phyloP scores from a whole-genome alignment of 1,140 invertebrate genomes.

The Conus betulinus region DNA sequence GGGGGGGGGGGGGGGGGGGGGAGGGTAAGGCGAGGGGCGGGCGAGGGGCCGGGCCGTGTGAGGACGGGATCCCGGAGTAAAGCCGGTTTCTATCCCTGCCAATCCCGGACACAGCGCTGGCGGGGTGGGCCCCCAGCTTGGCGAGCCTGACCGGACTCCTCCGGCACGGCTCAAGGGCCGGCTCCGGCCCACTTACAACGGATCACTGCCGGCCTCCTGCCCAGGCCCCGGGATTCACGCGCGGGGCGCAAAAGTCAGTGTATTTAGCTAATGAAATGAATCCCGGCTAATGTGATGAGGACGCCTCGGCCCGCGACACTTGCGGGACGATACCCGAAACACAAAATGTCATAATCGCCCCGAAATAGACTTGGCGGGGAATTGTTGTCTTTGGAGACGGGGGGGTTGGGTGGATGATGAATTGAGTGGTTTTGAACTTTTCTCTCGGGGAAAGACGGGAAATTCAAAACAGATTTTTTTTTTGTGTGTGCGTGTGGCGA shows the following conservation, averaged over 20 bases:
- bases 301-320: not conserved
- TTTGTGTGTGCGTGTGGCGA: not conserved
- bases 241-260: constrained; percentile 4
- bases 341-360: not conserved
- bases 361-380: not conserved
- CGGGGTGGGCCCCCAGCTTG: not conserved
- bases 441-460: too few relatives aligned
- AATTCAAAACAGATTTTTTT: not conserved
- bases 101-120: not conserved
- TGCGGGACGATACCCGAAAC: not conserved
- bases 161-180: not conserved
- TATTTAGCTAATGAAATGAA: constrained; percentile 12
- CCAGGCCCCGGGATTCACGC: not conserved
- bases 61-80: not conserved
- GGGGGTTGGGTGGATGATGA: not conserved
- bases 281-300: not conserved
- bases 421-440: too few relatives aligned
- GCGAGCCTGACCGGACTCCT: not conserved
- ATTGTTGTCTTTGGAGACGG: not conserved
- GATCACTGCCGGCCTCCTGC: not conserved
- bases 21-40: not conserved
- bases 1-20: not conserved
- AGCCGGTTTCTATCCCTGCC: not conserved
- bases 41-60: not conserved
- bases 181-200: not conserved